Evolutionary conservation across 2,113 vertebrate genomes (phyloP), one percentile per base, ranked within the genome.

Genomic region (Rattus rattus): DNA sequence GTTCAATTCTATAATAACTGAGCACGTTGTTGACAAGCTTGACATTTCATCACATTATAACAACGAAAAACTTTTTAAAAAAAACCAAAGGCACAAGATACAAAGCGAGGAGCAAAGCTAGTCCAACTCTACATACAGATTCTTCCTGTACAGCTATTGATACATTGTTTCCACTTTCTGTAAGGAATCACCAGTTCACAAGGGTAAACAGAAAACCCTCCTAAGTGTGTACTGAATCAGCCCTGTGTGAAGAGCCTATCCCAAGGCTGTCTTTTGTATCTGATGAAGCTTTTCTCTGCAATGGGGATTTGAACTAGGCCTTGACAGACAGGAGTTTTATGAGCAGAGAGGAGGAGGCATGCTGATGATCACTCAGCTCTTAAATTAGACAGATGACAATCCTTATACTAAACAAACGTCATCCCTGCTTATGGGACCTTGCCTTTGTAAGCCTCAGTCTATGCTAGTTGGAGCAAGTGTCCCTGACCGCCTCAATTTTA

Each of bases 11-110:
- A 92, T 4, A 43, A 22, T 87, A 92, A 72, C 5, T 47, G 72
- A 72, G 2, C 7, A 72, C 92, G 13, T 91, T 95, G 36, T 87
- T 75, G 81, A 65, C 70, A 88, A 67, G 80, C 97, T 93, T 91
- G 4, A 54, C 52, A 86, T 91, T 90, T 96, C 36, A 88, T 36
- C 33, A 76, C 12, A 19, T 87, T 36, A 75, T n/a, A 83, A 88
- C 28, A 94, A 92, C 67, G 36, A 17, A 94, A 94, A 85, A 65
- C 30, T 75, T 84, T 65, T 69, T 8, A 91, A 81, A 83, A 16
- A 91, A 81, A 59, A 63, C 88, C 26, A 93, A 80, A 96, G 65
- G 30, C 65, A 69, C 12, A 69, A 69, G 59, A 36, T 88, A 92
- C 12, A 36, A 81, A 95, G 52, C 9, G 33, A 33, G 59, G 30